Evolutionary conservation across 2,797 vertebrate species (phyloP).

Genomic region (Danio kyathit): DNA sequence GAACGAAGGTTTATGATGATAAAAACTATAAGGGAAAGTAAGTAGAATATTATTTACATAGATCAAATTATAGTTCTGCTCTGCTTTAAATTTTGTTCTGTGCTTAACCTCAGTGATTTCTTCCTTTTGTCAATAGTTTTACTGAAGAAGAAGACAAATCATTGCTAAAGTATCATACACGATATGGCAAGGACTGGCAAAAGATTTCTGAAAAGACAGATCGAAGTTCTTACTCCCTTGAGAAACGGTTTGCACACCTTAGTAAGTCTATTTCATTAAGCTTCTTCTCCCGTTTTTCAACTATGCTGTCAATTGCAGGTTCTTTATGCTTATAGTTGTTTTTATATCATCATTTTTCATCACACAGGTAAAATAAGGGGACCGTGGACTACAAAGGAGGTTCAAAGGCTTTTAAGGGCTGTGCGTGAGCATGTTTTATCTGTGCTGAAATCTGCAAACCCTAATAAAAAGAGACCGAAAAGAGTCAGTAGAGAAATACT

Average conservation of each 20-base stretch:
- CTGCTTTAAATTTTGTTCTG: not conserved
- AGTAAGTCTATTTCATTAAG: not conserved
- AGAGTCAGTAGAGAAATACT: slow-evolving; percentile 66
- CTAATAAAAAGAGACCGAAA: not conserved
- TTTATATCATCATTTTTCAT: not conserved
- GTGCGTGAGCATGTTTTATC: slow-evolving; percentile 62
- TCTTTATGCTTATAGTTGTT: not conserved
- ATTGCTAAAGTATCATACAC: slow-evolving; percentile 67
- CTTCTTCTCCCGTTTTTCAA: not conserved
- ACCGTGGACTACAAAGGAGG: slow-evolving; percentile 65
- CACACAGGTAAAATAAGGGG: slow-evolving; percentile 62
- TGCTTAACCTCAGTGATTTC: not conserved
- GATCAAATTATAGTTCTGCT: not conserved
- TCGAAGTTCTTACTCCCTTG: slow-evolving; percentile 69
- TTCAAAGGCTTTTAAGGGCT: slow-evolving; percentile 59
- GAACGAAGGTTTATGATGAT: slow-evolving; percentile 69
- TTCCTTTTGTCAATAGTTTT: slow-evolving; percentile 67
- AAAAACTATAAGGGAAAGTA: slow-evolving; percentile 72
- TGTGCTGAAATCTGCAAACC: slow-evolving; percentile 26
- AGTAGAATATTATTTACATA: slow-evolving; percentile 25
- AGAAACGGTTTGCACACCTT: slow-evolving; percentile 69
- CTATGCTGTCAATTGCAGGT: not conserved
- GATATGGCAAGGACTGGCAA: slow-evolving; percentile 76
- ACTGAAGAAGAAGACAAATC: slow-evolving; percentile 64
- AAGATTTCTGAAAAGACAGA: slow-evolving; percentile 70